Evolutionary conservation across 2,113 vertebrate genomes (phyloP), one percentile per base, ranked within the genome.

Genomic region (Dicaeum eximium): DNA sequence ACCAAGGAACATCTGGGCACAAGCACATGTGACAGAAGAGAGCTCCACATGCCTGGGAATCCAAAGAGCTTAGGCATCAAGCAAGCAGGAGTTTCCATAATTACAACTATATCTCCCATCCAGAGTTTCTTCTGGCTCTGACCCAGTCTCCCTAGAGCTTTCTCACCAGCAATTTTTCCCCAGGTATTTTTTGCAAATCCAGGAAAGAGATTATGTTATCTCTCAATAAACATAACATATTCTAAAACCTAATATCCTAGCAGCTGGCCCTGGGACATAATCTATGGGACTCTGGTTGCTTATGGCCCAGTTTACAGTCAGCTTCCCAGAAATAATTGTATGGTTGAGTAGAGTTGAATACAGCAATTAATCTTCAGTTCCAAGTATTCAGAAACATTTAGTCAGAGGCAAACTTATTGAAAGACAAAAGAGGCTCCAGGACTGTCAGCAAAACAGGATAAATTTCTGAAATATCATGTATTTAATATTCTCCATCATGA

Each of bases 311-410:
- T 89, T 94, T 91, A 86, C 3, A 2, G 60, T 56, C 67, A 92
- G 65, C 31, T 93, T 95, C 79, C 71, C 82, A 83, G 85, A 93
- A 96, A 90, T 8, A 71, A 74, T 78, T 85, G 82, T 88, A 83
- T 48, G 85, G 64, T 86, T 67, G 64, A 40, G 60, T 95, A 71
- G 86, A 92, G 67, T 62, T 67, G 85, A 94, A 79, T 96, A 58
- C 44, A 86, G 74, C 79, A 91, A 92, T 88, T 88, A 86, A 66
- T 91, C 77, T 93, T 70, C 58, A 66, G 40, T 82, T 90, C 64
- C 80, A 88, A 88, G 65, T 82, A 77, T 90, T 81, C 88, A 90
- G 71, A 88, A 94, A 88, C 80, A 80, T 86, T 92, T 88, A 83
- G 53, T 90, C 48, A 62, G 86, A 80, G 51, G 40, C 44, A 83